phyloP scores from a whole-genome alignment of 2,888 invertebrate species.

The Belgica antarctica region DNA sequence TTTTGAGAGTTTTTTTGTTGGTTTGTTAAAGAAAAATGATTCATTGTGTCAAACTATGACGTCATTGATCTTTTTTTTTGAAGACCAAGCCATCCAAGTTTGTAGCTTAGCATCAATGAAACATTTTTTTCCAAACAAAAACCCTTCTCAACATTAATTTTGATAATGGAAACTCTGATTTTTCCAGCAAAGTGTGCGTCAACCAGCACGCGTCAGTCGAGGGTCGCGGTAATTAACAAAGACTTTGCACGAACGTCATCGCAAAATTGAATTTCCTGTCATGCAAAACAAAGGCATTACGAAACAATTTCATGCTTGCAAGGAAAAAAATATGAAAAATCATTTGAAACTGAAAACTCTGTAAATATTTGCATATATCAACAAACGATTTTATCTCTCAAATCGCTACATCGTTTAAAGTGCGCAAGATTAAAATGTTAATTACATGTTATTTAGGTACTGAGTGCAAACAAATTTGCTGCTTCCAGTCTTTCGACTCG shows the following conservation, averaged over 20 bases:
- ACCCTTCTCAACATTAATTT: neutral
- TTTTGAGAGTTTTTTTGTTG: too few relatives aligned
- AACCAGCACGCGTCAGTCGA: neutral
- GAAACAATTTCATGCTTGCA: neutral
- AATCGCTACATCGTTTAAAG: neutral
- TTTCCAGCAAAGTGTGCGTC: neutral
- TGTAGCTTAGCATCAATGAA: too few relatives aligned
- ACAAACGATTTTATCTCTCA: conserved; percentile 5
- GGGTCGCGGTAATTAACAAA: conserved; percentile 19
- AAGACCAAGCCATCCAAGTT: too few relatives aligned
- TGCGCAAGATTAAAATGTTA: conserved; percentile 42
- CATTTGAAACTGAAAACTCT: neutral
- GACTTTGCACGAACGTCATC: conserved; percentile 16
- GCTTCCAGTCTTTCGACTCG: conserved; percentile 16
- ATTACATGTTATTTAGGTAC: conserved; percentile 43
- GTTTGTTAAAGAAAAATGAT: too few relatives aligned
- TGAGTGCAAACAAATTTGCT: conserved; percentile 39
- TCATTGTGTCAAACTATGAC: too few relatives aligned
- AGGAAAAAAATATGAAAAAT: neutral
- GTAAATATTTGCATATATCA: conserved; percentile 10
- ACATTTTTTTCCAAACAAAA: conserved; percentile 13
- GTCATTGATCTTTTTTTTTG: too few relatives aligned
- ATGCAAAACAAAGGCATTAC: neutral
- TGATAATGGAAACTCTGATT: conserved; percentile 34
- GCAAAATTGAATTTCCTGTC: neutral